Base-by-base conservation (phyloP, 2,113 vertebrate species). In the Glaucomys volans region DNA sequence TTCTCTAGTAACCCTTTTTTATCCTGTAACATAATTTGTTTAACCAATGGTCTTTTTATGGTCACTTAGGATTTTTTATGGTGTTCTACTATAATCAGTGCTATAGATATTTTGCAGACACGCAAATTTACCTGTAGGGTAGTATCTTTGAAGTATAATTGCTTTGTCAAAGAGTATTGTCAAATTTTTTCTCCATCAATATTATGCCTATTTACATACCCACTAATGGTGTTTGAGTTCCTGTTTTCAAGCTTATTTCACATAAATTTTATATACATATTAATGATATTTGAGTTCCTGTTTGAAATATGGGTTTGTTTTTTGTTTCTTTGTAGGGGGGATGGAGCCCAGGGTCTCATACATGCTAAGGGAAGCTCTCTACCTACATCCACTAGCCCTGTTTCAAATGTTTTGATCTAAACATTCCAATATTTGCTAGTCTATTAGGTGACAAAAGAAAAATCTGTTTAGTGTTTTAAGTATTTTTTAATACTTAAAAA, bases 71-170 rank as follows among this genome's bases (percentile, higher is more conserved):
- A 64, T 89, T 89, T 88, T 67, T 94, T 22, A 20, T 91, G 71
- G 62, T 94, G 26, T 87, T 85, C 13, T 72, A 74, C 37, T 54
- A 79, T 7, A 94, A 40, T 24, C 35, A 93, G 44, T 77, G 42
- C 35, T 83, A 16, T 10, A 90, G 59, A 72, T 44, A 52, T 86
- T 69, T 95, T 82, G 32, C 28, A 50, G 4, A n/a, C 32, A 4
- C 72, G 12, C 42, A 95, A 14, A 74, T 76, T 95, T 87, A 66
- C 42, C 42, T 75, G 6, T 71, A 80, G 24, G 28, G 26, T 66
- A 93, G 1, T 90, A 74, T 91, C 84, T 95, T 94, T 57, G 42
- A 87, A 82, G 42, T 94, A 28, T 12, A 77, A 87, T 92, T 87
- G 26, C 47, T 89, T 37, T 24, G 64, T 80, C 82, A 85, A 71